Evolutionary conservation across 1,140 invertebrate genomes (phyloP).

Genomic region (Drosophila lini): DNA sequence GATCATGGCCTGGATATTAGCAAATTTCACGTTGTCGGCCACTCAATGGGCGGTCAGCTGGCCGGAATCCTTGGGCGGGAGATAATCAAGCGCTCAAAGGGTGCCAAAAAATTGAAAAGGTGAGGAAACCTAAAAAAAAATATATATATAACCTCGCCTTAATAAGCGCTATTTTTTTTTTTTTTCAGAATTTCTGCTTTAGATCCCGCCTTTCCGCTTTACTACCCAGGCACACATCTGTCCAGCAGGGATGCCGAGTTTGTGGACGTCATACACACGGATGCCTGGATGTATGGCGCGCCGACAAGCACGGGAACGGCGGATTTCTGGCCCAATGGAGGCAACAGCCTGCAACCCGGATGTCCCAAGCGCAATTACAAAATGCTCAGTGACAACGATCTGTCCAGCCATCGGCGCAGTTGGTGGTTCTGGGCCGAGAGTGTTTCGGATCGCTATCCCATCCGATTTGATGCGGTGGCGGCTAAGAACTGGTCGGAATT

Average conservation of each 20-base stretch:
- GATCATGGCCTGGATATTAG: conserved; percentile 79
- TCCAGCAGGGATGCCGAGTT: conserved; percentile 88
- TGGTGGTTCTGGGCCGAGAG: conserved; percentile 87
- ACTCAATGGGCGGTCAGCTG: conserved; percentile 91
- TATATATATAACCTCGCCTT: not conserved
- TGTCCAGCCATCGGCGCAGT: conserved; percentile 88
- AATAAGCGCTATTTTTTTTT: not conserved
- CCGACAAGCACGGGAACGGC: conserved; percentile 86
- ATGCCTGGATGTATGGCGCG: conserved; percentile 86
- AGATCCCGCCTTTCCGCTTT: conserved; percentile 87
- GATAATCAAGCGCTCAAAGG: conserved; percentile 69
- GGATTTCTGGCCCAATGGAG: conserved; percentile 88
- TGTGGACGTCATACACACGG: conserved; percentile 90
- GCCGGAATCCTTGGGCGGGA: conserved; percentile 88
- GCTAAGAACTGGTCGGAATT: conserved; percentile 85
- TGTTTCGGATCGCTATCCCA: conserved; percentile 84
- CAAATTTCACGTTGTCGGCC: conserved; percentile 89
- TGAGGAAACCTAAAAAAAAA: conserved; percentile 6
- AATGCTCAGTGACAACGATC: conserved; percentile 82
- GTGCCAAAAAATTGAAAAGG: conserved; percentile 75
- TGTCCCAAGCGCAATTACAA: conserved; percentile 85
- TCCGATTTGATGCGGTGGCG: conserved; percentile 84
- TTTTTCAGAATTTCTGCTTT: conserved; percentile 85
- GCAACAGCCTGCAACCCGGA: conserved; percentile 86
- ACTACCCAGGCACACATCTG: conserved; percentile 87